Percentiles rank a stretch among this genome's conserved stretches.
Conservation (phyloP, 2,113 vertebrate genomes). For the Tiliqua scincoides region DNA sequence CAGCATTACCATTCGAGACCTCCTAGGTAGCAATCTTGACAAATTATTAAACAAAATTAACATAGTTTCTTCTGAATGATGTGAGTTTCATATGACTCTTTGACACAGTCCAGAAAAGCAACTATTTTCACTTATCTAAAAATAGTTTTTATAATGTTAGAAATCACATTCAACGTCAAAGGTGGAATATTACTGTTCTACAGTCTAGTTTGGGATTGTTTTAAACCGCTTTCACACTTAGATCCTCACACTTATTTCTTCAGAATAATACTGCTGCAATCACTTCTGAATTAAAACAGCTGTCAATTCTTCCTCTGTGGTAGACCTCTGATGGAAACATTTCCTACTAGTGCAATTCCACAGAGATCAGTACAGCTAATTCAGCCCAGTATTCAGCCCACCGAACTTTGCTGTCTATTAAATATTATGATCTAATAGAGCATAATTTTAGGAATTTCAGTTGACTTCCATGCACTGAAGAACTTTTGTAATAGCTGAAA, state of each 20-base stretch:
- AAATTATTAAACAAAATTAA: slow-evolving; percentile 21
- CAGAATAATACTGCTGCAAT: neutral
- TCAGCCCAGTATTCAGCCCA: neutral
- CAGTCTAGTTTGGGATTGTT: neutral
- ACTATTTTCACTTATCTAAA: slow-evolving; percentile 53
- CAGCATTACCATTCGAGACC: slow-evolving; percentile 47
- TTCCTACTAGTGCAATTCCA: neutral
- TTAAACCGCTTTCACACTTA: neutral
- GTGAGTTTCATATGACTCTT: slow-evolving; percentile 64
- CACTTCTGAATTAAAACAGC: neutral
- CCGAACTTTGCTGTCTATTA: neutral
- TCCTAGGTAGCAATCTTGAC: slow-evolving; percentile 63
- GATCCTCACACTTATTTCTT: neutral
- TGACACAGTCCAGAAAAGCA: slow-evolving; percentile 53
- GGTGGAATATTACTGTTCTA: neutral
- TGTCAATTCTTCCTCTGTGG: neutral
- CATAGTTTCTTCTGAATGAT: slow-evolving; percentile 64
- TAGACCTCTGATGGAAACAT: rapidly evolving
- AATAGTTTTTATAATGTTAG: neutral
- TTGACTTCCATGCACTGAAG: neutral
- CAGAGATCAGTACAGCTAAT: neutral
- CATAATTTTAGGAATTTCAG: neutral
- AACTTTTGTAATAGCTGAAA: neutral
- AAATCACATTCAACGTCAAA: neutral
- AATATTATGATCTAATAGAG: neutral